Base-by-base conservation (phyloP, 1,140 invertebrate genomes). In the Trichoplusia ni region DNA sequence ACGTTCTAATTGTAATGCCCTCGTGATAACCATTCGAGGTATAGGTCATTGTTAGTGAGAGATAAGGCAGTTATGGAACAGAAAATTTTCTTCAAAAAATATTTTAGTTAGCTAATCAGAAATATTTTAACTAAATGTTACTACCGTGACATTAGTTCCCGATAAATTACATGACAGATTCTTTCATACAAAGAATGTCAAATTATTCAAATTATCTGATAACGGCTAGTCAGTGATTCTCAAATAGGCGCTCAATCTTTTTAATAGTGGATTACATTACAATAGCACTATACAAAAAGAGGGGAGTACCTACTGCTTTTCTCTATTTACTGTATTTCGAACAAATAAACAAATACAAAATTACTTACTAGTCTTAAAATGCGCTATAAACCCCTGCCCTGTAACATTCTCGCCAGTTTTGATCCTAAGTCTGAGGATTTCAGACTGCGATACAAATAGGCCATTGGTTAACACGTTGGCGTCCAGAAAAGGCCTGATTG, bases 321-420 rank as follows among this genome's bases (percentile, higher is more conserved):
- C 29, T 9, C 29, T 33, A 2, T 37, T 37, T 11, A 14, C 25
- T 27, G 25, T 27, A 40, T 27, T 13, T 29, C 14, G 2, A 11
- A 8, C 14, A 49, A 49, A 51, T 4, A n/a, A 6, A 27, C 9
- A 37, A 16, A 40, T n/a, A 13, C 6, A 31, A 27, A 18, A 33
- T 7, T 59, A 72, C 82, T 88, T 75, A 93, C 93, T 90, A 46
- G 92, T 93, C 82, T 92, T 92, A 77, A 93, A 95, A 54, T 90
- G 77, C 0, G 93, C 94, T 13, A 89, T 81, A 72, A 94, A 95
- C 9, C 94, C 94, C 37, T 79, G 82, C 4, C 93, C 93, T 1
- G 78, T 82, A 0, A 93, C 92, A 63, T 91, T 90, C 23, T 90
- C 86, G 0, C 92, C 92, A 2, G 94, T 94, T 23, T 85, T 88